A percentile compares a stretch with the other conserved stretches of the same genome.
Evolutionary conservation across 2,797 vertebrate species (phyloP).

Genomic region (Esox masquinongy): DNA sequence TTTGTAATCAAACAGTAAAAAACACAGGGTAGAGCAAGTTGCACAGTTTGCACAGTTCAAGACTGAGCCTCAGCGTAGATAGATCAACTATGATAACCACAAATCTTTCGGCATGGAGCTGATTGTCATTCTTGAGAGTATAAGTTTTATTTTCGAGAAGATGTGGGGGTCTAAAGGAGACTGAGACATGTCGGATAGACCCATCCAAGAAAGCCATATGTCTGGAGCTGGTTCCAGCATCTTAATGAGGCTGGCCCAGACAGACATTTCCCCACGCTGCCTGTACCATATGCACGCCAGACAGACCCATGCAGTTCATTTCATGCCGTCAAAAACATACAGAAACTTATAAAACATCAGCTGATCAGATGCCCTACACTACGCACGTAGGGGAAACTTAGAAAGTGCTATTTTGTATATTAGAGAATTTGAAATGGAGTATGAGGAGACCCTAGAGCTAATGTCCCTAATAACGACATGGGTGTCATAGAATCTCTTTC

Average conservation of each 20-base stretch:
- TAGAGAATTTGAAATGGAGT: no score
- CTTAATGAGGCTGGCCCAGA: constrained; percentile 22
- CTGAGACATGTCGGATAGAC: background rate
- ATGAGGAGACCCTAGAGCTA: no score
- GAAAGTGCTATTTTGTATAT: no score
- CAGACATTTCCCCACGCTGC: constrained; percentile 17
- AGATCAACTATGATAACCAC: background rate
- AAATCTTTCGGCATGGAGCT: background rate
- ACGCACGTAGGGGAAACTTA: background rate
- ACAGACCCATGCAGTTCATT: constrained; percentile 23
- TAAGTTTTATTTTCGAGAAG: background rate
- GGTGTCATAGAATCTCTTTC: no score
- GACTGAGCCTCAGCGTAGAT: background rate
- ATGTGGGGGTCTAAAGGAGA: background rate
- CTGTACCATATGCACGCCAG: constrained; percentile 34
- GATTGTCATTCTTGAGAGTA: background rate
- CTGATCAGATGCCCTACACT: constrained; percentile 17
- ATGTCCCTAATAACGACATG: no score
- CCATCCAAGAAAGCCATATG: background rate
- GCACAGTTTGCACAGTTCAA: background rate
- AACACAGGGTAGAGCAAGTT: background rate
- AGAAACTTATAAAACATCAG: constrained; percentile 1
- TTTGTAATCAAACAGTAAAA: constrained; percentile 19
- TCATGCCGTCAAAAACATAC: constrained; percentile 3
- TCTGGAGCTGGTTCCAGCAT: constrained; percentile 25